Evolutionary conservation across 2,113 vertebrate genomes (phyloP).

Genomic region (Delphinapterus leucas): DNA sequence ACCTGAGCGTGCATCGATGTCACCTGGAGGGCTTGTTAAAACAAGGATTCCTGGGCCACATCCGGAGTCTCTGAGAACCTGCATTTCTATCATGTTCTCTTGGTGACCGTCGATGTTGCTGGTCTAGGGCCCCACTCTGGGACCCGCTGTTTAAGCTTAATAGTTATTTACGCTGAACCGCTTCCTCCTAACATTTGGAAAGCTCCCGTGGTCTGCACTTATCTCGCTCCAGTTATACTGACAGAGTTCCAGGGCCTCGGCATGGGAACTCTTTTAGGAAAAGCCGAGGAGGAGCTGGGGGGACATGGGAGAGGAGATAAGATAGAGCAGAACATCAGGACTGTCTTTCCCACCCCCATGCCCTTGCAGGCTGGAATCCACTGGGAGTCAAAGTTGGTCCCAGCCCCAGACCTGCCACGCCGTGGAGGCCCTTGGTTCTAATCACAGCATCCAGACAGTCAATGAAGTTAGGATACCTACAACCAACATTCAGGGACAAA

Average conservation of each 20-base stretch:
- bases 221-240: not conserved
- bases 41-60: slow-evolving; percentile 24
- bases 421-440: slow-evolving; percentile 37
- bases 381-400: not conserved
- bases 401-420: slow-evolving; percentile 36
- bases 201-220: not conserved
- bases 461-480: not conserved
- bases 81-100: not conserved
- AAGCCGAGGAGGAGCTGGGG: not conserved
- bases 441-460: not conserved
- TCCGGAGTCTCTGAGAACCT: not conserved
- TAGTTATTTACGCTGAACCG: not conserved
- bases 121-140: not conserved
- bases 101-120: no score
- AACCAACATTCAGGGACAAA: not conserved
- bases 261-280: not conserved
- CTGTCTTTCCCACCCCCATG: not conserved
- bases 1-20: fast-evolving
- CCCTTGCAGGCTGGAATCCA: not conserved
- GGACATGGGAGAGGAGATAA: fast-evolving
- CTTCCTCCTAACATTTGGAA: not conserved
- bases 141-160: not conserved
- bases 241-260: not conserved
- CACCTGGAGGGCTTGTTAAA: not conserved
- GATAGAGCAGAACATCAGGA: not conserved